Percentiles rank a stretch among this genome's conserved stretches.
These are phyloP conservation scores for Aulostomus chinensis DNA, from an alignment of 2,797 vertebrate genomes.

Conservation along the genomic window DNA sequence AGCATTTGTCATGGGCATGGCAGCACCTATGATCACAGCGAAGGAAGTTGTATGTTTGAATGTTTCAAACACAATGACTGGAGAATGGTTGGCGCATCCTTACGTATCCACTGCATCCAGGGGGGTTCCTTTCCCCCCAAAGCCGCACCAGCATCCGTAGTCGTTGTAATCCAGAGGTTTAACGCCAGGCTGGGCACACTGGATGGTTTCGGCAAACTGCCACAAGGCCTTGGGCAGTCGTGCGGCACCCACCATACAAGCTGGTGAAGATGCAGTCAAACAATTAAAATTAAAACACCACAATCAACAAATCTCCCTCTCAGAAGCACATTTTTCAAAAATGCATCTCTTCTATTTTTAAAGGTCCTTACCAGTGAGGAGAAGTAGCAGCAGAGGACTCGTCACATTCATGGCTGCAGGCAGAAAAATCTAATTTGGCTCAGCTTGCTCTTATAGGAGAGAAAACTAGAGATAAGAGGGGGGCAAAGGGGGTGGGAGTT, in stretches of 20 bases:
- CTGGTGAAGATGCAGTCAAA: conserved; percentile 28
- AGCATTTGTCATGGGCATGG: conserved; percentile 71
- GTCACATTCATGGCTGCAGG: conserved; percentile 44
- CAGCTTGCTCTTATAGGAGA: conserved; percentile 29
- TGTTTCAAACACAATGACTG: too few species aligned
- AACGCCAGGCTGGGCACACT: conserved; percentile 62
- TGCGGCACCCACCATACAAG: conserved; percentile 11
- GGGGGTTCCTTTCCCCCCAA: conserved; percentile 63
- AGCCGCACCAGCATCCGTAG: conserved; percentile 79
- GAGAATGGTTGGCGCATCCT: not conserved
- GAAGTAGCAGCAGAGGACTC: conserved; percentile 46
- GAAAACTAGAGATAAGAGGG: conserved; percentile 24
- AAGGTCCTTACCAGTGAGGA: conserved; percentile 56
- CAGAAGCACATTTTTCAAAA: not conserved
- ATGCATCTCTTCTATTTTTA: not conserved
- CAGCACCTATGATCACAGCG: conserved; percentile 66
- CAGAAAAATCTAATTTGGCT: not conserved
- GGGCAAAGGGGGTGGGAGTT: not conserved
- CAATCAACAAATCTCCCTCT: not conserved
- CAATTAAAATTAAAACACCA: not conserved
- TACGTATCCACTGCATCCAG: conserved; percentile 70
- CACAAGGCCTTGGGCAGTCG: conserved; percentile 59
- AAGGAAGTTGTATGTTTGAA: too few species aligned
- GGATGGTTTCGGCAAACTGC: conserved; percentile 72
- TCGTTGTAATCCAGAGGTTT: conserved; percentile 59